A percentile compares a stretch with the other conserved stretches of the same genome.
Evolutionary conservation across 2,113 vertebrate genomes (phyloP).

Genomic region (Lethenteron reissneri): DNA sequence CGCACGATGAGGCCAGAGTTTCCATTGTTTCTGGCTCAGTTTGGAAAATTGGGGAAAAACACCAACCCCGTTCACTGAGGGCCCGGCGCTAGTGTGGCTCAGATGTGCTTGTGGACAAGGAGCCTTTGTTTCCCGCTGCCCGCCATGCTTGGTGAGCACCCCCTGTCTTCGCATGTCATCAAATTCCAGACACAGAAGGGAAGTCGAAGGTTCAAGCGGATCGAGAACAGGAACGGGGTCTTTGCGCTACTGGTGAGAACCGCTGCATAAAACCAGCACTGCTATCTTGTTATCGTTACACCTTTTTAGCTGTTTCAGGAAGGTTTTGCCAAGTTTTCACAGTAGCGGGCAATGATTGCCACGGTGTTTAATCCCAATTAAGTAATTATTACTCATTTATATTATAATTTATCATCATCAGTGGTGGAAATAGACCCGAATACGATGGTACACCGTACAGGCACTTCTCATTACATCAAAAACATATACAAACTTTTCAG

Average conservation of each 20-base stretch:
- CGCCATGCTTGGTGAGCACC: slow-evolving; percentile 7
- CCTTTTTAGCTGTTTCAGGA: too few relatives aligned
- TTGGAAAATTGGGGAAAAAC: neutral
- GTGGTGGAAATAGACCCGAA: too few relatives aligned
- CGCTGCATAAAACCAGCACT: neutral
- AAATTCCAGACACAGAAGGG: slow-evolving; percentile 53
- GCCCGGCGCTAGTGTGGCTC: slow-evolving; percentile 10
- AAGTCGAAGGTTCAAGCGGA: slow-evolving; percentile 51
- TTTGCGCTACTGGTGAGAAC: slow-evolving; percentile 46
- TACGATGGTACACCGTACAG: too few relatives aligned
- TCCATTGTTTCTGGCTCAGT: neutral
- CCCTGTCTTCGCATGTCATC: slow-evolving; percentile 24
- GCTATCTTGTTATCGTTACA: too few relatives aligned
- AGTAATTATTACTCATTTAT: too few relatives aligned
- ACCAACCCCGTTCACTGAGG: slow-evolving; percentile 3
- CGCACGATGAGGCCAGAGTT: too few relatives aligned
- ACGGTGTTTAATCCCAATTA: too few relatives aligned
- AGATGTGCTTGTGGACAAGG: slow-evolving; percentile 8
- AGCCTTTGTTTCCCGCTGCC: neutral
- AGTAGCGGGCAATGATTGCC: too few relatives aligned
- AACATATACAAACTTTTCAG: too few relatives aligned
- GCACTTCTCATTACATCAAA: too few relatives aligned
- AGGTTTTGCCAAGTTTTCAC: too few relatives aligned
- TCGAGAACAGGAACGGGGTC: slow-evolving; percentile 51
- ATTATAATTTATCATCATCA: too few relatives aligned